Evolutionary conservation across 2,888 invertebrate species (phyloP), one percentile per base, ranked within the genome.

Genomic region (Ypsolopha sequella): DNA sequence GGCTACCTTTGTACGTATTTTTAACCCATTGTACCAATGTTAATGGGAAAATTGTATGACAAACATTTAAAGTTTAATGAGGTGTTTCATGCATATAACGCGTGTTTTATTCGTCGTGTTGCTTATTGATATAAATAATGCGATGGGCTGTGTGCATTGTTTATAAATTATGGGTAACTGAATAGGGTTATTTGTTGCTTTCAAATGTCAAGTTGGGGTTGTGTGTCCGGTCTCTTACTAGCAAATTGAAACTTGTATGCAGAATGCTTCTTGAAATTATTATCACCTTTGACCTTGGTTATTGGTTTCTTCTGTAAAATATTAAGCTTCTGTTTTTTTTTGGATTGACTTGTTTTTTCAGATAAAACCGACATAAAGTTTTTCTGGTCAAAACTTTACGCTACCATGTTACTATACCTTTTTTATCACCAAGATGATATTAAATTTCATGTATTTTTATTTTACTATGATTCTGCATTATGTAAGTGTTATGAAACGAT

Each of bases 21-120:
- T 73, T 72, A 69, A 63, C 59, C 73, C 74, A 77, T 76, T 78
- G 76, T 78, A 66, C 56, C 55, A 52, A 54, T 55, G 53, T 54
- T 57, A 59, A 62, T 60, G 60, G 48, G 54, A 54, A 68, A 70
- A 70, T 70, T 69, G 70, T 72, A 73, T 66, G 67, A 72, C 68
- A 49, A 43, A 43, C 50, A 43, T 43, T 36, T 41, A 70, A 70
- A 70, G 61, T 69, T 75, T 76, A 74, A 78, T 75, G 73, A 77
- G 75, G 71, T 76, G 72, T 73, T 69, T 63, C 65, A 56, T 67
- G 70, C 65, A 71, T 72, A 65, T 72, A 71, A 71, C 35, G 66
- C 63, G 62, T 64, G 65, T 53, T 62, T 63, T 62, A 62, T 61
- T 57, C 56, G 24, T 24, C 61, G 58, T 62, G 24, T 62, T 63